Evolutionary conservation across 1,140 invertebrate genomes (phyloP), one percentile per base, ranked within the genome.

Genomic region (Temnothorax curvispinosus): DNA sequence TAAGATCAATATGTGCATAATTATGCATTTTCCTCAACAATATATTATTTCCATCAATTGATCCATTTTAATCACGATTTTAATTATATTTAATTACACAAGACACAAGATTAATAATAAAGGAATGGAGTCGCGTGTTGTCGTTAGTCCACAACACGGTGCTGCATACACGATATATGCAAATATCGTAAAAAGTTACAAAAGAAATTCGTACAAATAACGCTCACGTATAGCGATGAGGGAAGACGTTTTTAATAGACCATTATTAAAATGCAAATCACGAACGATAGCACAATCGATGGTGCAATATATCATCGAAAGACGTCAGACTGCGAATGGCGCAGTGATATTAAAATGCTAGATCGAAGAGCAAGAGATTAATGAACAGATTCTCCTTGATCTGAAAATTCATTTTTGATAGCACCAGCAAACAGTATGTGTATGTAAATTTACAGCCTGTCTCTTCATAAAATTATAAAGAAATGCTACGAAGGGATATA

Each of bases 251-350:
- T 21, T 50, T 60, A 74, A 75, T 75, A 60, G n/a, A 21, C 21
- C 5, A 13, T 75, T 75, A 18, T 47, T 74, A 54, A 56, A 81
- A 81, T 81, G 69, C 41, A 74, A 84, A 60, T 75, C 8, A 27
- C 35, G 11, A 32, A 18, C 76, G 38, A 27, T 6, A 27, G 27
- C 27, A 50, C 27, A n/a, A 75, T 54, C 35, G 41, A 58, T 41
- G 18, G 7, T 35, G 47, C 11, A 69, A 81, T 71, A 13, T 71
- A 71, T 71, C 65, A 32, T 81, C 21, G 41, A 38, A 47, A 62
- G n/a, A 58, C 8, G 52, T 74, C 13, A 56, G 56, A 44, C 38
- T 9, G 18, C 58, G 6, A 72, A 21, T 38, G 58, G 27, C 18
- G 7, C 2, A 50, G 50, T 15, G 11, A 47, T 32, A 44, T 44